Evolutionary conservation across 2,797 vertebrate species (phyloP).

Genomic region (Parauchenoglanis punctatus): DNA sequence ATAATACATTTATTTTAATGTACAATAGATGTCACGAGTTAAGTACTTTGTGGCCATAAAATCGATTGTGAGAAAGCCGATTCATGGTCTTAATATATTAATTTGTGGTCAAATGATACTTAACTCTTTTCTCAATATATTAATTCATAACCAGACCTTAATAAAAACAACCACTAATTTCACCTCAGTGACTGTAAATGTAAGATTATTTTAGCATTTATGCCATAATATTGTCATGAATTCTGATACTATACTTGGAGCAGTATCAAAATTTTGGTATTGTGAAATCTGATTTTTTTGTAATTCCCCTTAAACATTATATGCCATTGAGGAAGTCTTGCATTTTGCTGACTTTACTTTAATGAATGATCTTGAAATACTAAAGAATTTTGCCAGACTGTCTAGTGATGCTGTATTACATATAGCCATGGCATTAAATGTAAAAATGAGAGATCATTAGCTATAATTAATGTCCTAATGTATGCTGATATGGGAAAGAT

Average conservation of each 20-base stretch:
- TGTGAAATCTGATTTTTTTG: not conserved
- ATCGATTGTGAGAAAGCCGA: not conserved
- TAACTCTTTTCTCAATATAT: not conserved
- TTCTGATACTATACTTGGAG: not conserved
- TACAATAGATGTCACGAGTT: not conserved
- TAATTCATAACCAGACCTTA: not conserved
- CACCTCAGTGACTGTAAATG: not conserved
- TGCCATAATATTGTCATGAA: not conserved
- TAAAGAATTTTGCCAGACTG: conserved; percentile 2
- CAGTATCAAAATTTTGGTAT: not conserved
- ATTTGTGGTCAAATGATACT: not conserved
- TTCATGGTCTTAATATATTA: not conserved
- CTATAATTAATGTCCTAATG: conserved; percentile 10
- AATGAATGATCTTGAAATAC: not conserved
- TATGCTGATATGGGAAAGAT: conserved; percentile 4
- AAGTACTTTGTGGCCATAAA: not conserved
- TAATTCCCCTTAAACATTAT: not conserved
- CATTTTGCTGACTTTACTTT: not conserved
- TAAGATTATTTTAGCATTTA: not conserved
- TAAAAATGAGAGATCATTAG: conserved; percentile 1
- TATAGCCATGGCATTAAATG: not conserved
- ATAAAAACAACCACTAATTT: not conserved
- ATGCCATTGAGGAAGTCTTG: not conserved
- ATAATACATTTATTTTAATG: not conserved
- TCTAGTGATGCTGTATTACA: not conserved